Percentiles rank a stretch among this genome's conserved stretches.
phyloP scores from a whole-genome alignment of 2,797 vertebrate genomes.

The Macropus fuliginosus region DNA sequence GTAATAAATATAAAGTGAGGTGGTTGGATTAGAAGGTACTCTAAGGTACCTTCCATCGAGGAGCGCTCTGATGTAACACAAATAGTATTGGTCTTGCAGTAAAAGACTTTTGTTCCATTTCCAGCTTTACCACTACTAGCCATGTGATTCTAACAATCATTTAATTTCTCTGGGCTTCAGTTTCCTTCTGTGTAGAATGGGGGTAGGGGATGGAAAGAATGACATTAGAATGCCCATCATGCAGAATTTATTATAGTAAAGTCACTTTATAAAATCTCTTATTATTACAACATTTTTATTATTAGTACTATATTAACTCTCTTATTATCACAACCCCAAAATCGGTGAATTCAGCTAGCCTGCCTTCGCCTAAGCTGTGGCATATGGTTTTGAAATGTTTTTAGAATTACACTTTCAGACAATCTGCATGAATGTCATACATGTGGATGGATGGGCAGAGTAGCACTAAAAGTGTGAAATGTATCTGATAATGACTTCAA shows the following conservation, averaged over 20 bases:
- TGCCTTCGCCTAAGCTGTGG: background rate
- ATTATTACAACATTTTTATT: background rate
- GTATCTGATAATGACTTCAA: background rate
- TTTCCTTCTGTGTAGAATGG: background rate
- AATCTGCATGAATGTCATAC: background rate
- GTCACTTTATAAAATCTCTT: background rate
- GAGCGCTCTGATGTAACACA: background rate
- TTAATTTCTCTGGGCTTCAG: background rate
- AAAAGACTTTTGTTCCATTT: background rate
- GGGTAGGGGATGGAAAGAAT: background rate
- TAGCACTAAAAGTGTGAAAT: background rate
- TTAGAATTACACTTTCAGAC: background rate
- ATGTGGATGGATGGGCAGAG: background rate
- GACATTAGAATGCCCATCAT: background rate
- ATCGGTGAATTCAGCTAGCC: background rate
- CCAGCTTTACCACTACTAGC: background rate
- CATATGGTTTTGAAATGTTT: background rate
- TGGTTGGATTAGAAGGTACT: background rate
- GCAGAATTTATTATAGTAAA: background rate
- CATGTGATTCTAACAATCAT: background rate
- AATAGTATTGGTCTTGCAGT: background rate
- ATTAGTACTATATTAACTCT: background rate
- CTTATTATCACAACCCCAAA: background rate
- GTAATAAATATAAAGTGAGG: background rate
- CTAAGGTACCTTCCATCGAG: background rate